Base-by-base conservation (phyloP, 2,113 vertebrate species). In the Anoplopoma fimbria region DNA sequence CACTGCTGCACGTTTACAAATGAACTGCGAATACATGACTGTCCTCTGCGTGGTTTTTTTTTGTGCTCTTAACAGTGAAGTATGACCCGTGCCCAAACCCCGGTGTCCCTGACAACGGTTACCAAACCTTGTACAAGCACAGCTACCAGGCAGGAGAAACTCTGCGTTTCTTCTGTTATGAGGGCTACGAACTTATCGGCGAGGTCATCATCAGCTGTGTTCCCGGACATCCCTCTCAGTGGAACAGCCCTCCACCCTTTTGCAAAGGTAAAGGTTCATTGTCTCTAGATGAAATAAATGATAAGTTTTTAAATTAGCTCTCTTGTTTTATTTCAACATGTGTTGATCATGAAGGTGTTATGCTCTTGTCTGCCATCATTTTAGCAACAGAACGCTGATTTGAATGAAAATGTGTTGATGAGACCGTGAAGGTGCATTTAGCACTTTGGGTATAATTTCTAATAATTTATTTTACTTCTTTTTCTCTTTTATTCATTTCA, bases 51-150 rank as follows among this genome's bases (percentile, higher is more conserved):
- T 71, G 27, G n/a, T n/a, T n/a, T 55, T 6, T 77, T 13, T 75
- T 1, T 75, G 29, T 84, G 4, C 42, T 2, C 17, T 77, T n/a
- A n/a, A n/a, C 93, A 98, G 97, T 97, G 87, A 97, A 97, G 89
- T 97, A 97, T 2, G 97, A 98, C 90, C 97, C 97, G 0, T 98
- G 97, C 90, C 95, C 97, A 85, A 98, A 98, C 90, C 97, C 97
- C 0, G 97, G 97, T 0, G 96, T 98, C 7, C 97, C 97, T 0
- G 97, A 97, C 85, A 98, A 98, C 1, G 97, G 97, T 65, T 98
- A 98, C 88, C 97, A 98, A 93, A 97, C 97, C 0, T 77, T 98
- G 36, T 98, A 98, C 89, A 98, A 98, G 87, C 97, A 97, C 83
- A 97, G 95, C 85, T 98, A 98, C 94, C 97, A 97, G 91, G 97